These are phyloP conservation scores for Oegoconia quadripuncta DNA, from an alignment of 2,888 invertebrate genomes.

Conservation along the genomic window DNA sequence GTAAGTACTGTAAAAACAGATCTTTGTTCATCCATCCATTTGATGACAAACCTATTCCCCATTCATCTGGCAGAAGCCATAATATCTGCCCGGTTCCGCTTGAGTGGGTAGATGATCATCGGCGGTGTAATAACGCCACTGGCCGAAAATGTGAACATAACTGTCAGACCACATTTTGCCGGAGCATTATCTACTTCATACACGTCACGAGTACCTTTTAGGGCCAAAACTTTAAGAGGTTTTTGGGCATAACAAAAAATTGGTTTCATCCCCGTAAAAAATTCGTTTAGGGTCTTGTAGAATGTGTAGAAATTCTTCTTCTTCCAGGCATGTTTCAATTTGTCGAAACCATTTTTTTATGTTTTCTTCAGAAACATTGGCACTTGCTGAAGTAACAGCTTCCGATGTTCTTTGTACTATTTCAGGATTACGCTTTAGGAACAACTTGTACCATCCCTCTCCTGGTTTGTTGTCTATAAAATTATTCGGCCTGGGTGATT, in stretches of 20 bases:
- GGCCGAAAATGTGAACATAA: conserved; percentile 48
- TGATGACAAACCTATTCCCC: conserved; percentile 6
- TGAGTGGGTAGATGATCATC: conserved; percentile 22
- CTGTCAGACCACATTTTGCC: conserved; percentile 41
- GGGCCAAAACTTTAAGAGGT: conserved; percentile 21
- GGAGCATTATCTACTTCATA: conserved; percentile 43
- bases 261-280: conserved; percentile 27
- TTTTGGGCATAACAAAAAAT: conserved; percentile 26
- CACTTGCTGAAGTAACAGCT: conserved; percentile 36
- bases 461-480: conserved; percentile 22
- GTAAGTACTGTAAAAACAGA: conserved; percentile 1
- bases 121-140: conserved; percentile 38
- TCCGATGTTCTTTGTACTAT: conserved; percentile 26
- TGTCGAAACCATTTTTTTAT: conserved; percentile 27
- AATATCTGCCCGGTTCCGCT: conserved; percentile 2
- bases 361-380: conserved; percentile 33
- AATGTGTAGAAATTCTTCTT: conserved; percentile 11
- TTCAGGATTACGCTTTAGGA: conserved; percentile 25
- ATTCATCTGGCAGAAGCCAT: conserved; percentile 2
- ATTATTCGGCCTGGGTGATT: conserved; percentile 20
- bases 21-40: conserved; percentile 9
- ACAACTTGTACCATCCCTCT: conserved; percentile 23
- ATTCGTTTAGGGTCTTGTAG: conserved; percentile 15
- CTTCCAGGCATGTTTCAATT: conserved; percentile 25
- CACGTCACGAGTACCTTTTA: conserved; percentile 32